A percentile compares a stretch with the other conserved stretches of the same genome.
Conservation (phyloP, 1,140 invertebrate genomes). For the Lucilia cuprina region DNA sequence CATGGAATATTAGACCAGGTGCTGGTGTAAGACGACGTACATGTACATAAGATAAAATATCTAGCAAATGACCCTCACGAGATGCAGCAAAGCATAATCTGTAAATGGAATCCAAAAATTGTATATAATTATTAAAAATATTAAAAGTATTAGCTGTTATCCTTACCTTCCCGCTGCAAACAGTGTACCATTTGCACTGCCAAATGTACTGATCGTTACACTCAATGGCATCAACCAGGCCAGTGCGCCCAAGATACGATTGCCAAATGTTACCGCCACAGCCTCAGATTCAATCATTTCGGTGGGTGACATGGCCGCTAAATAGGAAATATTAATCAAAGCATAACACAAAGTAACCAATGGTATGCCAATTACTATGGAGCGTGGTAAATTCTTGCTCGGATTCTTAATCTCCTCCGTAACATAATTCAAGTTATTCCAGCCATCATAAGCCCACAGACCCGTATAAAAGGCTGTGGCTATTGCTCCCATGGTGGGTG, state of each 20-base stretch:
- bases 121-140: neutral
- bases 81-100: constrained; percentile 94
- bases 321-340: constrained; percentile 94
- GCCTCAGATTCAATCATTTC: constrained; percentile 96
- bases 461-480: constrained; percentile 89
- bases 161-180: constrained; percentile 83
- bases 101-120: constrained; percentile 47
- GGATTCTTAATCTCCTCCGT: constrained; percentile 99
- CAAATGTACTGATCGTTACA: constrained; percentile 96
- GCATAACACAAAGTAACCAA: constrained; percentile 95
- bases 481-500: constrained; percentile 81
- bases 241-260: constrained; percentile 82
- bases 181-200: constrained; percentile 94
- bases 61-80: constrained; percentile 90
- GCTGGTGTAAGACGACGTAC: constrained; percentile 89
- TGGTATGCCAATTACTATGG: constrained; percentile 96
- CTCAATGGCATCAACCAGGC: constrained; percentile 94
- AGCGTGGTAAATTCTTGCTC: constrained; percentile 93
- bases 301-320: constrained; percentile 92
- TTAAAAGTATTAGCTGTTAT: neutral
- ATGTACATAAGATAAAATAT: constrained; percentile 93
- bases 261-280: constrained; percentile 92
- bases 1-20: constrained; percentile 96
- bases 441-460: constrained; percentile 98
- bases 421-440: constrained; percentile 99